Conservation (phyloP, 2,888 invertebrate species). For the Drosophila anceps region DNA sequence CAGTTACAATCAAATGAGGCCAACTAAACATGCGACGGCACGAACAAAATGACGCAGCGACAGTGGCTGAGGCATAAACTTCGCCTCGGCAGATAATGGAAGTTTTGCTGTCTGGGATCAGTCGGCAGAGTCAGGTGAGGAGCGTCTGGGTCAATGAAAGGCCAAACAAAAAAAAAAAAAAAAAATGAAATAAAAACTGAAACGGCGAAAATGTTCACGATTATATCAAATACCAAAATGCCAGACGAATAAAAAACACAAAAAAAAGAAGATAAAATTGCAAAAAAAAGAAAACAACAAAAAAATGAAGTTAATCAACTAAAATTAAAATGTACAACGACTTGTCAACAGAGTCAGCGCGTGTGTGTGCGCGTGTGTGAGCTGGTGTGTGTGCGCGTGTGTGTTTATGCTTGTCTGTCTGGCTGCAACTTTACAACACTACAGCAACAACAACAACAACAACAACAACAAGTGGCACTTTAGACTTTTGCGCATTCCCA, state of each 20-base stretch:
- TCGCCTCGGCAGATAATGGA: not conserved
- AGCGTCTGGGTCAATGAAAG: conserved; percentile 38
- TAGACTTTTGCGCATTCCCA: conserved; percentile 80
- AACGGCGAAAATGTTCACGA: conserved; percentile 37
- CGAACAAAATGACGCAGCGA: conserved; percentile 37
- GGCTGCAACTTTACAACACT: conserved; percentile 58
- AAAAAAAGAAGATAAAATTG: conserved; percentile 16
- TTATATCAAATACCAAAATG: conserved; percentile 41
- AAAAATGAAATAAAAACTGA: not conserved
- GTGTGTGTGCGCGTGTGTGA: conserved; percentile 33
- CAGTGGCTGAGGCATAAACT: conserved; percentile 20
- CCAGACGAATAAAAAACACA: conserved; percentile 39
- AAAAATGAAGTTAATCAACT: conserved; percentile 69
- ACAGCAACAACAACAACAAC: conserved; percentile 43
- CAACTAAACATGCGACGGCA: conserved; percentile 22
- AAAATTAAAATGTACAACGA: conserved; percentile 74
- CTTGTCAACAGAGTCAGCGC: conserved; percentile 65
- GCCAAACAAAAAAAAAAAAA: conserved; percentile 16
- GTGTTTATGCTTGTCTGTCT: conserved; percentile 48
- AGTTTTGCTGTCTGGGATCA: conserved; percentile 34
- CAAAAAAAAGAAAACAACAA: conserved; percentile 40
- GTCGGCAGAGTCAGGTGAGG: conserved; percentile 50
- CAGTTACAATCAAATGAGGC: conserved; percentile 58
- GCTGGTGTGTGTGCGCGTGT: conserved; percentile 30
- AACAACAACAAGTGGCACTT: conserved; percentile 75